Evolutionary conservation across 2,797 vertebrate genomes (phyloP), one percentile per base, ranked within the genome.

Genomic region (Rhyacichthys aspro): DNA sequence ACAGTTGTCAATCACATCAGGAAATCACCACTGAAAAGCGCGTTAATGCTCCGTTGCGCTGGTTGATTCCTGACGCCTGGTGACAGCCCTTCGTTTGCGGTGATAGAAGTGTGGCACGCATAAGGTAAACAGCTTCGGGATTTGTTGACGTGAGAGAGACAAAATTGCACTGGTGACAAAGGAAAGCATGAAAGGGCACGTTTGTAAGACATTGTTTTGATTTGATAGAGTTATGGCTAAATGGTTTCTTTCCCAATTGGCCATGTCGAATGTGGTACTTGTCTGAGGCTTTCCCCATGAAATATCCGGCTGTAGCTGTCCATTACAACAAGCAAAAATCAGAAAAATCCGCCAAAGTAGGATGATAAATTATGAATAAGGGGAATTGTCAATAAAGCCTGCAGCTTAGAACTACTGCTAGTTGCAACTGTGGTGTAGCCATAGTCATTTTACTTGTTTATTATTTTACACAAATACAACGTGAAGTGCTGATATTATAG

Each of bases 1-100:
- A 58, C 66, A 84, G 70, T 66, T 76, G 82, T 82, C 85, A 82
- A 49, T 81, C 76, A 70, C 59, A 42, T 77, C 74, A 71, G 70
- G 63, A 76, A 78, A 71, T 78, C 76, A 59, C 55, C 28, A 60
- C 71, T 73, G 73, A 67, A 74, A 43, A 43, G n/a, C 8, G 61
- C 41, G 55, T 58, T 52, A 64, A 82, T 70, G 79, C 78, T 75
- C 74, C n/a, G 70, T 9, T 57, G 72, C 77, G 19, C 74, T 3
- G 57, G 59, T 19, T 70, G 62, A 59, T 63, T 60, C 7, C 14
- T 73, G 76, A 70, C 16, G 67, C 48, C 52, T 47, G 12, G 57
- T 66, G 76, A 73, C 74, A 68, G 78, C 67, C 53, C 54, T 59
- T 53, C 2, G 10, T 41, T 61, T 46, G 37, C 33, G 43, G 16